Conservation (phyloP, 2,113 vertebrate species). For the Rhegmatorhina hoffmannsi region DNA sequence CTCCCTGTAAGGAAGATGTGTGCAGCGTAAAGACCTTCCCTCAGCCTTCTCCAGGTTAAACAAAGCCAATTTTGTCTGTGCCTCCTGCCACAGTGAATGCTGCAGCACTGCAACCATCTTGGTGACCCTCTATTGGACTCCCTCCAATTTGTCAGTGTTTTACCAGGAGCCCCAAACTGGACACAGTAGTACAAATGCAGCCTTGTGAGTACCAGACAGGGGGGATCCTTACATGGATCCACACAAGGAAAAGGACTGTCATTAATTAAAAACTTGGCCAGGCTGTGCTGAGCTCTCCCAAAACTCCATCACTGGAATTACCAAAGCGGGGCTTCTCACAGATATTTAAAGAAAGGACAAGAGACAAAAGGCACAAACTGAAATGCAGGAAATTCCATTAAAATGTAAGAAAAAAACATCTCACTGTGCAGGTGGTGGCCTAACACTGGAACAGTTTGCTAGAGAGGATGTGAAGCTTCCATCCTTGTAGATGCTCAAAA, state of each 20-base stretch:
- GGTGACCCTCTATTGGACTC: background rate
- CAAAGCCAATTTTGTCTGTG: background rate
- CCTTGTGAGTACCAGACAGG: background rate
- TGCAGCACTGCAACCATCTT: background rate
- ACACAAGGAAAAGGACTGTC: background rate
- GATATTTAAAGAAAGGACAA: background rate
- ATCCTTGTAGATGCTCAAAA: background rate
- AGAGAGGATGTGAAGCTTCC: background rate
- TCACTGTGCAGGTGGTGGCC: background rate
- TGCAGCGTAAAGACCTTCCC: background rate
- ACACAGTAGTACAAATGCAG: background rate
- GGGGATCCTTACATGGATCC: background rate
- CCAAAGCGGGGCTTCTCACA: background rate
- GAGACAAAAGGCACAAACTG: background rate
- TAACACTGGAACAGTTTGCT: background rate
- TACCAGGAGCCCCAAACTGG: background rate
- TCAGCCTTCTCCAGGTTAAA: background rate
- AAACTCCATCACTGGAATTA: background rate
- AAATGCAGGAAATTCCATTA: conserved; percentile 2
- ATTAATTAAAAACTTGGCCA: background rate
- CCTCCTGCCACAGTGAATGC: background rate
- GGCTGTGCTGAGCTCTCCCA: background rate
- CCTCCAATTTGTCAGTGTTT: background rate
- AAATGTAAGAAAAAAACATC: background rate
- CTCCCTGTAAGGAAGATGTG: background rate